Percentiles rank a stretch among this genome's conserved stretches.
phyloP scores from a whole-genome alignment of 2,113 vertebrate genomes.

The Regulus satrapa region DNA sequence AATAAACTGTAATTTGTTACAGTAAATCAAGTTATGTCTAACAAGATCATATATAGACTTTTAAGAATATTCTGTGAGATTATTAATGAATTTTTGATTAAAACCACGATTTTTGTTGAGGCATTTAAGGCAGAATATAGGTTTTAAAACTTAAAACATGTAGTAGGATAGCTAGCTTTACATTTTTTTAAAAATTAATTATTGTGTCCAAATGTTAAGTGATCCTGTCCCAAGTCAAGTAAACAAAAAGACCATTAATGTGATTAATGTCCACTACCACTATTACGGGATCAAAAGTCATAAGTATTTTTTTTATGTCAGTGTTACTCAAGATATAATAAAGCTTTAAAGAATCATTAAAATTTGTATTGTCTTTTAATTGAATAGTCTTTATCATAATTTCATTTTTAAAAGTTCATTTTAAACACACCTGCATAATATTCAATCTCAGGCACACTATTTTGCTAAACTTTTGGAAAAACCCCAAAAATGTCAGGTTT shows the following conservation, averaged over 20 bases:
- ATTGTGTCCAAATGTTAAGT: background rate
- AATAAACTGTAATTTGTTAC: background rate
- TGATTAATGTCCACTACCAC: background rate
- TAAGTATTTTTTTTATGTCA: background rate
- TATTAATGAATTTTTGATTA: background rate
- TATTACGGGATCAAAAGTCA: background rate
- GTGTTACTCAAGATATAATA: background rate
- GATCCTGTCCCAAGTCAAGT: background rate
- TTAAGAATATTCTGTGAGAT: background rate
- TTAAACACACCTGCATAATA: background rate
- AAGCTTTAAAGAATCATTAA: background rate
- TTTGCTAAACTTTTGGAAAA: background rate
- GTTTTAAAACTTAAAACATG: background rate
- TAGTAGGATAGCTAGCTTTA: background rate
- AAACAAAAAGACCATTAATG: background rate
- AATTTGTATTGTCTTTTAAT: background rate
- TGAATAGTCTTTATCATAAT: background rate
- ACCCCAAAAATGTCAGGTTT: background rate
- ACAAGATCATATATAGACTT: background rate
- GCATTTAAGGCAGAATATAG: background rate
- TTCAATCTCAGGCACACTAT: background rate
- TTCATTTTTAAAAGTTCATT: background rate
- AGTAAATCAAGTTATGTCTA: background rate
- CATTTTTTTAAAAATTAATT: conserved; percentile 1
- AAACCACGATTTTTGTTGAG: background rate